These are phyloP conservation scores for Apodemia duryi DNA, from an alignment of 2,888 invertebrate genomes.

Conservation along the genomic window DNA sequence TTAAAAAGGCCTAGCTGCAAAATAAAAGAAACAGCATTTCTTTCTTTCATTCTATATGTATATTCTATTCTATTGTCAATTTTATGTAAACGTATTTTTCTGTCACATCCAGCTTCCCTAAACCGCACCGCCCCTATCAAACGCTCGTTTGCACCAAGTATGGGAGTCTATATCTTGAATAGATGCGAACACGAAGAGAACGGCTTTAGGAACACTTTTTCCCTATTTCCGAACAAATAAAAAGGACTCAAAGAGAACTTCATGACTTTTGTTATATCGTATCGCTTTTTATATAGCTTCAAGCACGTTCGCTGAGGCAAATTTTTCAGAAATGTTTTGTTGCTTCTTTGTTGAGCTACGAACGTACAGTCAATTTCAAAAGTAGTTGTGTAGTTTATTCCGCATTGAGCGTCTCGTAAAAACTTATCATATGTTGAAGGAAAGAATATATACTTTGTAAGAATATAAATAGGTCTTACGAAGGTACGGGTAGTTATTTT, in stretches of 20 bases:
- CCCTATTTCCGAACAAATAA: constrained; percentile 71
- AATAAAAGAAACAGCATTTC: no score
- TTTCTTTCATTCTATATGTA: no score
- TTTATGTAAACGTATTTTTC: constrained; percentile 4
- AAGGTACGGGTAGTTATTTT: no score
- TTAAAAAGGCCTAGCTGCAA: no score
- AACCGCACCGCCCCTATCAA: constrained; percentile 58
- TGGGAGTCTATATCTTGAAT: constrained; percentile 61
- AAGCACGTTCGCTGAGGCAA: constrained; percentile 35
- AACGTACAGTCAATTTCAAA: constrained; percentile 13
- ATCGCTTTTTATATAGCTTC: constrained; percentile 48
- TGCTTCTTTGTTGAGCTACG: constrained; percentile 25
- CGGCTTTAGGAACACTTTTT: constrained; percentile 70
- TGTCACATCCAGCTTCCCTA: constrained; percentile 41
- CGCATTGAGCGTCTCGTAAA: no score
- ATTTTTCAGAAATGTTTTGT: constrained; percentile 43
- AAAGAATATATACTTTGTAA: no score
- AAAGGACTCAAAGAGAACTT: constrained; percentile 65
- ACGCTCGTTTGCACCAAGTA: constrained; percentile 73
- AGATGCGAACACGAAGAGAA: constrained; percentile 57
- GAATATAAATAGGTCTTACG: no score
- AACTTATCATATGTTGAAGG: no score
- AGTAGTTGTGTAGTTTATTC: constrained; percentile 6
- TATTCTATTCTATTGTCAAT: background rate
- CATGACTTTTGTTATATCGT: constrained; percentile 70